Evolutionary conservation across 1,140 invertebrate genomes (phyloP), one percentile per base, ranked within the genome.

Genomic region (Lerema accius): DNA sequence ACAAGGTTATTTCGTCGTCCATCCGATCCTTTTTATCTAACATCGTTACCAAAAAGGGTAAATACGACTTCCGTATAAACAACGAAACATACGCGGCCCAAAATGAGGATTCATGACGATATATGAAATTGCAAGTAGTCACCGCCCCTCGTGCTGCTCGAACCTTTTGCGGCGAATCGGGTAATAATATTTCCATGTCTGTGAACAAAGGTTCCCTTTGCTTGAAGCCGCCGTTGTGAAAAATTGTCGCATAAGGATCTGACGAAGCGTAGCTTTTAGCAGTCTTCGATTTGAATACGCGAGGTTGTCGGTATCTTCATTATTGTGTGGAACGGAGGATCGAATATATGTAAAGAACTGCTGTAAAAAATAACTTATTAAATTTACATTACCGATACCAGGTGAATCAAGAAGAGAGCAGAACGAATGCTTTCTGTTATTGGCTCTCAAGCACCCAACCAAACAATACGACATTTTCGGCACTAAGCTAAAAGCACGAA

Each of bases 151-250:
- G 82, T 59, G 37, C 64, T 53, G 70, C 67, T 68, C 66, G 69
- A 77, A 78, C 74, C 79, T 82, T 80, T 84, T 73, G 71, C 69
- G 72, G 73, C 67, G 73, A 80, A 79, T 82, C 75, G 79, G 64
- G 76, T 80, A 84, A 86, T 86, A 83, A 80, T 79, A 85, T 89
- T 82, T 84, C 82, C 77, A 78, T 84, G 73, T 79, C 72, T 64
- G 65, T 84, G 83, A 80, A 80, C 83, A 86, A 83, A 86, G 73
- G 63, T 69, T 67, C 61, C 56, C 67, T 74, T 65, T 65, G 72
- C 82, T 82, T 81, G 74, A 82, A 80, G 76, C 66, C 72, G 71
- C 67, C 62, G 67, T 65, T 58, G 59, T 71, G 68, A 68, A 78
- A 79, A 85, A 80, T 78, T 76, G 71, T 73, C 68, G 59, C 65